Evolutionary conservation across 2,797 vertebrate genomes (phyloP).

Genomic region (Syngnathus acus): DNA sequence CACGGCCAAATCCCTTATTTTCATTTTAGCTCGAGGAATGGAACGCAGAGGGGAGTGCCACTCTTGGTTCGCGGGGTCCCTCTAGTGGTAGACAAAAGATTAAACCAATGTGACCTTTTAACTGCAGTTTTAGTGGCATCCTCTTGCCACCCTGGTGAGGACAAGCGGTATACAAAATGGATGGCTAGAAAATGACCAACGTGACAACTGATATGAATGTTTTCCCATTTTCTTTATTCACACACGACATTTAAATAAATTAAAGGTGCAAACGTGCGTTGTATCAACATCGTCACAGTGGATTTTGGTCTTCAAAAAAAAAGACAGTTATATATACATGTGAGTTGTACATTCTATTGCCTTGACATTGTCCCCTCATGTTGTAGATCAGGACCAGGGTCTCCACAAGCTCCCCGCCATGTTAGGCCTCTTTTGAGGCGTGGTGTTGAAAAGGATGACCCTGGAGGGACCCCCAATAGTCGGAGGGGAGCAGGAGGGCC

Average conservation of each 20-base stretch:
- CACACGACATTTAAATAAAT: background rate
- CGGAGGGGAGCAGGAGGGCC: background rate
- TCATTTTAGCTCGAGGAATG: too few species aligned
- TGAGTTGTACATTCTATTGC: background rate
- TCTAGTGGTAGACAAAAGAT: background rate
- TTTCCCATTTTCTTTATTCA: background rate
- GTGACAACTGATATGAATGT: background rate
- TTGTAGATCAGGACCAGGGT: background rate
- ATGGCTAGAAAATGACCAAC: background rate
- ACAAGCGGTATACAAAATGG: too few species aligned
- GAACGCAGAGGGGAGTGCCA: background rate
- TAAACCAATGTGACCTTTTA: background rate
- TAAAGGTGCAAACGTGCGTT: slow-evolving; percentile 1
- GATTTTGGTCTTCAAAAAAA: background rate
- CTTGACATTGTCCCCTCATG: background rate
- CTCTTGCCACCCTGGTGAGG: too few species aligned
- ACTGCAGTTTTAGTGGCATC: background rate
- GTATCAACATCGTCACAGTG: background rate
- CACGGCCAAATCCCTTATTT: too few species aligned
- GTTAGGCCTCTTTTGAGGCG: background rate
- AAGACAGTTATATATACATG: background rate
- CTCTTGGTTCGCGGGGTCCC: background rate
- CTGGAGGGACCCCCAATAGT: background rate
- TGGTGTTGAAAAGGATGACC: background rate
- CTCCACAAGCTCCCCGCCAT: background rate